These are phyloP conservation scores for Scelioninae gen. 2 DNA, from an alignment of 2,888 invertebrate genomes.

Conservation along the genomic window DNA sequence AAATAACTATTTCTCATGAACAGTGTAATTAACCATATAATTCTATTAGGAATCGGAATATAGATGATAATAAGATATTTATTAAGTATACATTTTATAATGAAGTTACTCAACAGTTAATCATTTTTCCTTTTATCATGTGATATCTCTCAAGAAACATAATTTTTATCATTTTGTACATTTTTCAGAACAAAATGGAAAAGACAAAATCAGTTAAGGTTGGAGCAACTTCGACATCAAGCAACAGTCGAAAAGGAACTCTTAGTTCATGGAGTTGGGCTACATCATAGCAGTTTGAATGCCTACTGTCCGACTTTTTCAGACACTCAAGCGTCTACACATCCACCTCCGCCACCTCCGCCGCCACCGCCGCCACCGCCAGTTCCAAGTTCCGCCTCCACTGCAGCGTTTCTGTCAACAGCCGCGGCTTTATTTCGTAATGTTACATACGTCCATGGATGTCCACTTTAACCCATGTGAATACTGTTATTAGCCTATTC, in stretches of 20 bases:
- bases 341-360: constrained; percentile 77
- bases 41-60: too few relatives aligned
- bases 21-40: too few relatives aligned
- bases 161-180: too few relatives aligned
- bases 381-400: constrained; percentile 76
- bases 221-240: constrained; percentile 91
- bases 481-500: constrained; percentile 27
- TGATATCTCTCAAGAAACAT: too few relatives aligned
- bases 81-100: too few relatives aligned
- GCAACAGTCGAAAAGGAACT: constrained; percentile 85
- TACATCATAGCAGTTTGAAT: constrained; percentile 72
- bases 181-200: constrained; percentile 87
- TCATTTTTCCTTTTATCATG: too few relatives aligned
- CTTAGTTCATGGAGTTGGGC: constrained; percentile 74
- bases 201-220: constrained; percentile 89
- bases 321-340: constrained; percentile 70
- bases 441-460: constrained; percentile 84
- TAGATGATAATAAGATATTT: too few relatives aligned
- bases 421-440: constrained; percentile 85
- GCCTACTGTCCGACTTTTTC: constrained; percentile 71
- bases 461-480: constrained; percentile 78
- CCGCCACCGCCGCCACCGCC: constrained; percentile 76
- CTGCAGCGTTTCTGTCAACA: constrained; percentile 80
- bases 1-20: too few relatives aligned
- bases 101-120: too few relatives aligned